Evolutionary conservation across 2,113 vertebrate species (phyloP).

Genomic region (Odocoileus virginianus): DNA sequence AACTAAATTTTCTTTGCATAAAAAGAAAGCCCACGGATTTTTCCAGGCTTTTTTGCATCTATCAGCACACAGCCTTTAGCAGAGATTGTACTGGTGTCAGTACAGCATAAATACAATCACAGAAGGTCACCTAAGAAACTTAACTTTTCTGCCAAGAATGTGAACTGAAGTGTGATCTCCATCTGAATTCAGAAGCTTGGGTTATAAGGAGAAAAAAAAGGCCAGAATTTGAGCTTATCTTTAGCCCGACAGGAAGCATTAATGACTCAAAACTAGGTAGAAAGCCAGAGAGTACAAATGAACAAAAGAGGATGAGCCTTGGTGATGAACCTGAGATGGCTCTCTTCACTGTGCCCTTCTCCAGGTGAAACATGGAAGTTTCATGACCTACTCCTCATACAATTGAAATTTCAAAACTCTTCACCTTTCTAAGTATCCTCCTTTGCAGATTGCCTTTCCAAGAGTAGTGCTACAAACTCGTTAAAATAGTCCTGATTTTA

Average conservation of each 20-base stretch:
- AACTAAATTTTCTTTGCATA: background rate
- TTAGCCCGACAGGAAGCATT: background rate
- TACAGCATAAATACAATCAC: background rate
- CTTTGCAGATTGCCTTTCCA: background rate
- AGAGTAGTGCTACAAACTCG: background rate
- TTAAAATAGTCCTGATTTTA: background rate
- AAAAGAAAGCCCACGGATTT: background rate
- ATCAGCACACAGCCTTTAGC: background rate
- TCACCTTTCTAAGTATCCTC: background rate
- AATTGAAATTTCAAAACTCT: background rate
- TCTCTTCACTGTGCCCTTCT: background rate
- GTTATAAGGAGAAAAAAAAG: slow-evolving; percentile 13
- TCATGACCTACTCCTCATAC: background rate
- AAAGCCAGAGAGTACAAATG: background rate
- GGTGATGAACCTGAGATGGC: background rate
- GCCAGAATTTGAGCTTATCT: background rate
- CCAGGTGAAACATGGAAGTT: background rate
- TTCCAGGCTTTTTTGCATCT: background rate
- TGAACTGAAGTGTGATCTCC: background rate
- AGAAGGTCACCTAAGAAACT: background rate
- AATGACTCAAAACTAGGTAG: background rate
- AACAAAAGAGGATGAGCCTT: background rate
- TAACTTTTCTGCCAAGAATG: background rate
- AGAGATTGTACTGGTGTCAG: background rate
- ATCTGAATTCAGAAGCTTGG: background rate